phyloP scores from a whole-genome alignment of 1,140 invertebrate species.

The Tetramorium alpestre region DNA sequence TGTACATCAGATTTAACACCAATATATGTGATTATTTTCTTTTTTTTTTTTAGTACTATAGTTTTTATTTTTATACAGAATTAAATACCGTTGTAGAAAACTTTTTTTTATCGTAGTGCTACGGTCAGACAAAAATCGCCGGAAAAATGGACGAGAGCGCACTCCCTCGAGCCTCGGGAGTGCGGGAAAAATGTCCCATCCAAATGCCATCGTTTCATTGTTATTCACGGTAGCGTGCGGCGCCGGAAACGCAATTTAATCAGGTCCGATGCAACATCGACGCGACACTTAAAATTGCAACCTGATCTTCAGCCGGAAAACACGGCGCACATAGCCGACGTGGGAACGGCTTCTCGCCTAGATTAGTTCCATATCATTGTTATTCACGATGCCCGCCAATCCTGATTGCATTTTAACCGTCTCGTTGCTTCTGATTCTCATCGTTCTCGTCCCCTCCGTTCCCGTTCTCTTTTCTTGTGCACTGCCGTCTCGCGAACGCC shows the following conservation, averaged over 20 bases:
- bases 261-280: constrained; percentile 68
- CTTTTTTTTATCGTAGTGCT: neutral
- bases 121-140: constrained; percentile 7
- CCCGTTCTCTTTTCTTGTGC: constrained; percentile 7
- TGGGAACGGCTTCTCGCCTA: constrained; percentile 37
- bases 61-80: constrained; percentile 6
- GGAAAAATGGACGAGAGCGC: constrained; percentile 2
- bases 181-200: constrained; percentile 22
- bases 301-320: constrained; percentile 69
- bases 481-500: constrained; percentile 8
- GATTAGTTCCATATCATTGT: constrained; percentile 78
- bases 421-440: constrained; percentile 62
- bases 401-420: constrained; percentile 79
- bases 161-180: constrained; percentile 8
- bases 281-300: constrained; percentile 77
- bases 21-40: neutral
- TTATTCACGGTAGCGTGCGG: constrained; percentile 74
- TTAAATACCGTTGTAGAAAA: neutral
- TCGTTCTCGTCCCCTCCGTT: constrained; percentile 1
- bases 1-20: neutral
- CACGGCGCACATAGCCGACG: constrained; percentile 38
- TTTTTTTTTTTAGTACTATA: neutral
- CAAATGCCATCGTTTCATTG: constrained; percentile 72
- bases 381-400: constrained; percentile 77
- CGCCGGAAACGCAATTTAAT: constrained; percentile 78